These are phyloP conservation scores for Pteria penguin DNA, from an alignment of 2,888 invertebrate genomes.

Conservation along the genomic window DNA sequence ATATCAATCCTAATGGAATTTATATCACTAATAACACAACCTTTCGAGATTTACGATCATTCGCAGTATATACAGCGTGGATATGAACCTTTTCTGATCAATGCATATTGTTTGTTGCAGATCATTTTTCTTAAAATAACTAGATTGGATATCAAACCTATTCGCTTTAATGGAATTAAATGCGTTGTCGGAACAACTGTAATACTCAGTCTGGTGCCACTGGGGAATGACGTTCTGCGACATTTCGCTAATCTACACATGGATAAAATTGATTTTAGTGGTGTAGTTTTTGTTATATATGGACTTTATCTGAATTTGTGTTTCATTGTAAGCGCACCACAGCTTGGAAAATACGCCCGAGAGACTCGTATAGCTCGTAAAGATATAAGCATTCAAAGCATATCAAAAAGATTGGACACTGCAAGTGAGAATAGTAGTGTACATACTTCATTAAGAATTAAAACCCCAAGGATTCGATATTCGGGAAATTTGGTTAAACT, in stretches of 20 bases:
- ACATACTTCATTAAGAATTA: background rate
- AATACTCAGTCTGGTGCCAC: background rate
- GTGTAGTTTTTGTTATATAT: constrained; percentile 11
- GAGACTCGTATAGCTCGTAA: constrained; percentile 5
- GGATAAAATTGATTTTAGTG: background rate
- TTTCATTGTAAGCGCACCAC: constrained; percentile 6
- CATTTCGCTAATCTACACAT: background rate
- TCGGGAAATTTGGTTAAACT: constrained; percentile 20
- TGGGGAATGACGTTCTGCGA: background rate
- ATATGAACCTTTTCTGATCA: constrained; percentile 7
- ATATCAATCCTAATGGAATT: background rate
- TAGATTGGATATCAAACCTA: constrained; percentile 14
- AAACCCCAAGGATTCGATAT: constrained; percentile 9
- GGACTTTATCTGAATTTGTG: background rate
- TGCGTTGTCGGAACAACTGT: background rate
- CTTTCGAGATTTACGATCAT: too few relatives aligned
- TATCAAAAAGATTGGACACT: constrained; percentile 13
- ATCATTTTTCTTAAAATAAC: constrained; percentile 12
- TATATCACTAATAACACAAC: background rate
- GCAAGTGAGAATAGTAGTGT: background rate
- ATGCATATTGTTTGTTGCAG: constrained; percentile 11
- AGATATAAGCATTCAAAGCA: constrained; percentile 18
- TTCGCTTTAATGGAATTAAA: constrained; percentile 5
- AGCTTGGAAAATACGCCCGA: constrained; percentile 13
- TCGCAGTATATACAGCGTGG: background rate